These are phyloP conservation scores for Polymixis flavicincta DNA, from an alignment of 2,888 invertebrate genomes.

Conservation along the genomic window DNA sequence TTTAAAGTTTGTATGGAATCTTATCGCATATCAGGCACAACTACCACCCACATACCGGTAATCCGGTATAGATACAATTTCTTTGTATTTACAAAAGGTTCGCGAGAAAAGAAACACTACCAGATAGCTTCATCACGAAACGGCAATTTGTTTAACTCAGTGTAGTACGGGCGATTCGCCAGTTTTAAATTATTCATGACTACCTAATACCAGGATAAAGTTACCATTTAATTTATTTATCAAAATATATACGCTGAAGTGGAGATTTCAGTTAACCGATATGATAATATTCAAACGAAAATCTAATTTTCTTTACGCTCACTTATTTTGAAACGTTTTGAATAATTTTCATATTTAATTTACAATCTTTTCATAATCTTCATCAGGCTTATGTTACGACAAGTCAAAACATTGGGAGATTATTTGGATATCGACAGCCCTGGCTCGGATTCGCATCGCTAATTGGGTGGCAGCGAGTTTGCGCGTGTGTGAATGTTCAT, in stretches of 20 bases:
- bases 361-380: conserved; percentile 13
- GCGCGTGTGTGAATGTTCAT: conserved; percentile 34
- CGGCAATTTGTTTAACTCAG: conserved; percentile 42
- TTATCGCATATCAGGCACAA: too few species aligned
- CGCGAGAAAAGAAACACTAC: neutral
- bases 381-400: conserved; percentile 1
- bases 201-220: conserved; percentile 38
- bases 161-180: conserved; percentile 21
- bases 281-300: conserved; percentile 10
- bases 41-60: too few species aligned
- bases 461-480: conserved; percentile 48
- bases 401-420: conserved; percentile 8
- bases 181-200: conserved; percentile 49
- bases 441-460: conserved; percentile 32
- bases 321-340: conserved; percentile 20
- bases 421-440: conserved; percentile 47
- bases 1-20: neutral
- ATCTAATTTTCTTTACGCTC: conserved; percentile 13
- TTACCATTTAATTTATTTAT: conserved; percentile 46
- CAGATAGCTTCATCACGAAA: conserved; percentile 10
- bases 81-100: neutral
- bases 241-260: conserved; percentile 10
- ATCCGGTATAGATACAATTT: too few species aligned
- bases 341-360: conserved; percentile 12
- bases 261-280: conserved; percentile 23